phyloP scores from a whole-genome alignment of 2,888 invertebrate species.

The Clanis bilineata region DNA sequence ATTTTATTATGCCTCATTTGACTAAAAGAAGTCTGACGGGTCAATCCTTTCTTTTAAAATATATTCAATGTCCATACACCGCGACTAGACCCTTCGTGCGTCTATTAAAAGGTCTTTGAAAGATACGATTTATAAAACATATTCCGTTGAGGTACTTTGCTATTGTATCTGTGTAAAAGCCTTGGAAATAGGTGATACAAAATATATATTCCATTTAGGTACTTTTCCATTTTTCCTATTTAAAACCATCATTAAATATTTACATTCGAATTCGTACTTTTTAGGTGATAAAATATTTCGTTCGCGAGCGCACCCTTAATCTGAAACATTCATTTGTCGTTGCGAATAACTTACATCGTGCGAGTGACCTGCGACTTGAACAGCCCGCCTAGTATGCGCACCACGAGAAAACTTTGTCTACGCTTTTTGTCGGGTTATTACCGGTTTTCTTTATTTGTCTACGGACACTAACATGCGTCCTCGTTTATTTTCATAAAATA shows the following conservation, averaged over 20 bases:
- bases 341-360: constrained; percentile 3
- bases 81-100: not conserved
- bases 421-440: too few relatives aligned
- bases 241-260: not conserved
- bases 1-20: constrained; percentile 78
- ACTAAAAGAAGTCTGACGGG: constrained; percentile 74
- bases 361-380: too few relatives aligned
- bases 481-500: too few relatives aligned
- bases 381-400: too few relatives aligned
- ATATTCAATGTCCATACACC: constrained; percentile 63
- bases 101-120: not conserved
- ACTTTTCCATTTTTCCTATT: too few relatives aligned
- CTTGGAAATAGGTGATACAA: too few relatives aligned
- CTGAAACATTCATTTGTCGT: constrained; percentile 17
- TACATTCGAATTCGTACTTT: not conserved
- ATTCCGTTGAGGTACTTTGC: too few relatives aligned
- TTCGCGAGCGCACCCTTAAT: constrained; percentile 1
- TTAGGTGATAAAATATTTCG: not conserved
- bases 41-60: constrained; percentile 70
- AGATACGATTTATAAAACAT: not conserved
- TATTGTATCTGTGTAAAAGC: not conserved
- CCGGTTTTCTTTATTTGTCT: too few relatives aligned
- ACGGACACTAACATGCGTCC: too few relatives aligned
- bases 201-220: too few relatives aligned
- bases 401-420: too few relatives aligned